Percentiles rank a stretch among this genome's conserved stretches.
Evolutionary conservation across 2,113 vertebrate species (phyloP).

Genomic region (Anarrhichthys ocellatus): DNA sequence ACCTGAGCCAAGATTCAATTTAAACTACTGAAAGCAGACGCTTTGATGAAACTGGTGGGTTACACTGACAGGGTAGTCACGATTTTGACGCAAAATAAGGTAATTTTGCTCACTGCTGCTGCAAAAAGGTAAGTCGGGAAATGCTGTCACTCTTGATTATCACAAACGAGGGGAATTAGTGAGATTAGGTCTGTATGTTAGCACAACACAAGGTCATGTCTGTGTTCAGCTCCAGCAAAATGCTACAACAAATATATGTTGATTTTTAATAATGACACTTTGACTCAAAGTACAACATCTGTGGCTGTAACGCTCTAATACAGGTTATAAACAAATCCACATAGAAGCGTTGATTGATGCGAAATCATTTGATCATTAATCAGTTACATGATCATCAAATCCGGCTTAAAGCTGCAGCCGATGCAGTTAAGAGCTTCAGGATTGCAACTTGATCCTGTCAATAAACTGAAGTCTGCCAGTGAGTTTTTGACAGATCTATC

Average conservation of each 20-base stretch:
- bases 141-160: neutral
- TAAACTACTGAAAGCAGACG: slow-evolving; percentile 1
- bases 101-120: neutral
- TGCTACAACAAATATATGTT: neutral
- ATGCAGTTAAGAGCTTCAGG: slow-evolving; percentile 7
- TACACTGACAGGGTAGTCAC: neutral
- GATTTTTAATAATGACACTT: neutral
- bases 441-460: neutral
- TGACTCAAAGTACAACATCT: neutral
- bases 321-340: neutral
- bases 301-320: neutral
- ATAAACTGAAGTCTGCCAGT: neutral
- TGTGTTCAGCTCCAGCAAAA: neutral
- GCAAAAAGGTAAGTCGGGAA: neutral
- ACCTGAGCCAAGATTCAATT: slow-evolving; percentile 19
- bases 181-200: neutral
- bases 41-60: slow-evolving; percentile 15
- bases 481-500: slow-evolving; percentile 12
- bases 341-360: neutral
- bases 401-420: slow-evolving; percentile 19
- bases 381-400: slow-evolving; percentile 7
- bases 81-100: neutral
- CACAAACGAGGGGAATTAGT: neutral
- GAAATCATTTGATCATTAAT: neutral
- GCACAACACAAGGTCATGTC: neutral